These are phyloP conservation scores for Dipodomys ordii DNA, from an alignment of 2,113 vertebrate species.

Conservation along the genomic window DNA sequence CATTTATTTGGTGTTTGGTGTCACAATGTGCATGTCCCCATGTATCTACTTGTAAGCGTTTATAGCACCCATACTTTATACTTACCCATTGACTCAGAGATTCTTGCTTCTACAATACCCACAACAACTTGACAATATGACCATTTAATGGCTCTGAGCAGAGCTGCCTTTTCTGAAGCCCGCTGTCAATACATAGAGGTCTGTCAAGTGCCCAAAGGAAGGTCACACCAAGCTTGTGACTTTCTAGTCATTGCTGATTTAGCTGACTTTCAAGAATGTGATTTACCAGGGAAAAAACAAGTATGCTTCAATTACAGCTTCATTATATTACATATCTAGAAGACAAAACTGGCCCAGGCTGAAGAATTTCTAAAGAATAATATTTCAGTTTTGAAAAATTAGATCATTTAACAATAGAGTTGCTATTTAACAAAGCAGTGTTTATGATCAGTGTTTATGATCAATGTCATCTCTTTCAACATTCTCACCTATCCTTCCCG, in stretches of 20 bases:
- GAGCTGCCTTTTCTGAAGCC: not conserved
- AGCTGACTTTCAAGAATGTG: not conserved
- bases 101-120: not conserved
- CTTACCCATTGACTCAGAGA: not conserved
- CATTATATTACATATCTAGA: constrained; percentile 26
- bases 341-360: not conserved
- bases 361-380: constrained; percentile 15
- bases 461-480: no score
- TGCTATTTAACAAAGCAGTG: not conserved
- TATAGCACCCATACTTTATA: not conserved
- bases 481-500: no score
- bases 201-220: not conserved
- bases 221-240: not conserved
- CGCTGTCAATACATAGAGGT: not conserved
- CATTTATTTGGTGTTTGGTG: not conserved
- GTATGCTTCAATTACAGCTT: constrained; percentile 48
- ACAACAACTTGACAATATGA: not conserved
- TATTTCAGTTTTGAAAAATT: not conserved
- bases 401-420: no score
- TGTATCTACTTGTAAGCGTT: not conserved
- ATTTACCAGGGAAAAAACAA: constrained; percentile 45
- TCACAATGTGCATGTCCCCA: constrained; percentile 1
- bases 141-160: not conserved
- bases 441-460: no score
- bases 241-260: not conserved